Conservation (phyloP, 2,797 vertebrate genomes). For the Lithobates pipiens region DNA sequence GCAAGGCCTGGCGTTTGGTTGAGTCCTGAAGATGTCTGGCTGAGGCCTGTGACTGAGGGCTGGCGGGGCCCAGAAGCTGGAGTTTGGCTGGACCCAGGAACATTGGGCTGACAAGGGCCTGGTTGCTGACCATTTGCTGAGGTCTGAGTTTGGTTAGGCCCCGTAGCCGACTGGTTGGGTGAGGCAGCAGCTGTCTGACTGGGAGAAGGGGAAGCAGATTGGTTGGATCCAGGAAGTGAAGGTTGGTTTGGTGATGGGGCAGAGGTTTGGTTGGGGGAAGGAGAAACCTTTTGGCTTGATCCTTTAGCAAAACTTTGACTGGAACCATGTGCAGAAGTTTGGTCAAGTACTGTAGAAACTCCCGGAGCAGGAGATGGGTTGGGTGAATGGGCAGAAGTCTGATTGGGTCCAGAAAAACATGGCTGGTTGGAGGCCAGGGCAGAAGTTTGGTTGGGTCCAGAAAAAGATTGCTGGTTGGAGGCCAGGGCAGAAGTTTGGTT, state of each 20-base stretch:
- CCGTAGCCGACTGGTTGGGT: background rate
- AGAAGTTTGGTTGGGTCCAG: background rate
- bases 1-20: constrained; percentile 16
- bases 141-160: background rate
- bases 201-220: background rate
- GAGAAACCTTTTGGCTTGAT: background rate
- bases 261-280: background rate
- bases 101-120: background rate
- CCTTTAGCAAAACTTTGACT: background rate
- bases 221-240: background rate
- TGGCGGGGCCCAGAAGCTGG: background rate
- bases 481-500: background rate
- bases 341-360: background rate
- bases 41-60: background rate
- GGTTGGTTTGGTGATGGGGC: background rate
- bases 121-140: background rate
- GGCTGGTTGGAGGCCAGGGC: background rate
- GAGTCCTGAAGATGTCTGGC: constrained; percentile 15
- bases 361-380: background rate
- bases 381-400: background rate
- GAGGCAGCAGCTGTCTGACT: background rate
- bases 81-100: background rate
- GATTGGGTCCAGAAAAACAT: background rate
- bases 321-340: background rate
- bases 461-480: background rate